These are phyloP conservation scores for Temnothorax ravouxi DNA, from an alignment of 2,888 invertebrate genomes.

Conservation along the genomic window DNA sequence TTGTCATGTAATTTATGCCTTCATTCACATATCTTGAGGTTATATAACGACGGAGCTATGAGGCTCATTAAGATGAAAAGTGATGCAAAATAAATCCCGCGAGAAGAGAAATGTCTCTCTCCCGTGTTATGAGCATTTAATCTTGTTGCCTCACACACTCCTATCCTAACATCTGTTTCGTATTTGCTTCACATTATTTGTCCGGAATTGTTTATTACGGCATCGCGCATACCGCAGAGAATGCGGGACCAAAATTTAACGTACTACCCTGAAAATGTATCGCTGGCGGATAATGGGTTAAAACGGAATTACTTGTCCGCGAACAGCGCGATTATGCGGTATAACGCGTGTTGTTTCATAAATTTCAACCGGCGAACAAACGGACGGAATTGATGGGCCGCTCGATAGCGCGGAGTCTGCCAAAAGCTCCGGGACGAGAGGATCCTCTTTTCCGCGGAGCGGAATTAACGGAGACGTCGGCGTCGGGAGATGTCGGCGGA, in stretches of 20 bases:
- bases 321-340: conserved; percentile 43
- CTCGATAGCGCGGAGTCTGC: conserved; percentile 40
- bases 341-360: conserved; percentile 46
- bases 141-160: background rate
- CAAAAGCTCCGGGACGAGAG: conserved; percentile 18
- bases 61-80: conserved; percentile 2
- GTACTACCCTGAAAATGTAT: conserved; percentile 13
- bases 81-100: background rate
- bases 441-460: background rate
- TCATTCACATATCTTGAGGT: background rate
- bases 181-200: conserved; percentile 13
- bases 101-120: background rate
- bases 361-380: conserved; percentile 31
- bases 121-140: background rate
- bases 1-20: background rate
- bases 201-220: conserved; percentile 4
- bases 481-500: background rate
- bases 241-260: conserved; percentile 20
- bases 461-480: conserved; percentile 19
- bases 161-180: background rate
- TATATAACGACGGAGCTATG: background rate
- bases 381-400: conserved; percentile 34
- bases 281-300: conserved; percentile 1
- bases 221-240: background rate
- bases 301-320: conserved; percentile 26